phyloP scores from a whole-genome alignment of 2,113 vertebrate species.

The Pipra filicauda region DNA sequence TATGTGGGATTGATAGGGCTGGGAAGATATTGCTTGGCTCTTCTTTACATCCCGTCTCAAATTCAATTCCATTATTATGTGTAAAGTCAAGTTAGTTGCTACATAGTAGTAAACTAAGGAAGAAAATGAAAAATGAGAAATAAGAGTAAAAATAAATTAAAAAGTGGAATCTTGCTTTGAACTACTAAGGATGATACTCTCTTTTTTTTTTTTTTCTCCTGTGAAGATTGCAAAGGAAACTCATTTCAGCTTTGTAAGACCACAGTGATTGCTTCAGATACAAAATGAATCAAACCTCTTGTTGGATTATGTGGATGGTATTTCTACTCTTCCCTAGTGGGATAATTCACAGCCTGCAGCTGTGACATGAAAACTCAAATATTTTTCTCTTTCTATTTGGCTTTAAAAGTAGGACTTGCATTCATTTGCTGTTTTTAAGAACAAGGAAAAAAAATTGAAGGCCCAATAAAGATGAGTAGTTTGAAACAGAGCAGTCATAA shows the following conservation, averaged over 20 bases:
- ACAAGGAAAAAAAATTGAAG: background rate
- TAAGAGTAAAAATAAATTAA: background rate
- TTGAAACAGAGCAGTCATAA: slow-evolving; percentile 15
- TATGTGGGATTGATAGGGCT: background rate
- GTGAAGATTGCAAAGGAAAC: slow-evolving; percentile 65
- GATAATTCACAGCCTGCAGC: slow-evolving; percentile 67
- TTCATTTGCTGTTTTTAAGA: slow-evolving; percentile 10
- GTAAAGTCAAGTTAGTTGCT: background rate
- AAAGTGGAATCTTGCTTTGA: slow-evolving; percentile 34
- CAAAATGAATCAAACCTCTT: slow-evolving; percentile 71
- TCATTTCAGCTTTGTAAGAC: slow-evolving; percentile 65
- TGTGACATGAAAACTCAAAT: slow-evolving; percentile 62
- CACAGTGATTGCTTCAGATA: slow-evolving; percentile 61
- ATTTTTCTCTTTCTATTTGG: slow-evolving; percentile 49
- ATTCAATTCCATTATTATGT: background rate
- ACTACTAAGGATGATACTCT: slow-evolving; percentile 10
- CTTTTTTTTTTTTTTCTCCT: background rate
- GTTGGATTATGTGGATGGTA: slow-evolving; percentile 66
- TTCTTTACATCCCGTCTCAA: slow-evolving; percentile 1
- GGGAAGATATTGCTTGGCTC: background rate
- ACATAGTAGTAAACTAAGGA: slow-evolving; percentile 5
- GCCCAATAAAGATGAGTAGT: slow-evolving; percentile 1
- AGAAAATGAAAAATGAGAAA: slow-evolving; percentile 6
- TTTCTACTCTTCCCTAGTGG: slow-evolving; percentile 68
- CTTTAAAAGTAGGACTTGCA: slow-evolving; percentile 37